These are phyloP conservation scores for Drosophila baimaii DNA, from an alignment of 1,140 invertebrate species.

Conservation along the genomic window DNA sequence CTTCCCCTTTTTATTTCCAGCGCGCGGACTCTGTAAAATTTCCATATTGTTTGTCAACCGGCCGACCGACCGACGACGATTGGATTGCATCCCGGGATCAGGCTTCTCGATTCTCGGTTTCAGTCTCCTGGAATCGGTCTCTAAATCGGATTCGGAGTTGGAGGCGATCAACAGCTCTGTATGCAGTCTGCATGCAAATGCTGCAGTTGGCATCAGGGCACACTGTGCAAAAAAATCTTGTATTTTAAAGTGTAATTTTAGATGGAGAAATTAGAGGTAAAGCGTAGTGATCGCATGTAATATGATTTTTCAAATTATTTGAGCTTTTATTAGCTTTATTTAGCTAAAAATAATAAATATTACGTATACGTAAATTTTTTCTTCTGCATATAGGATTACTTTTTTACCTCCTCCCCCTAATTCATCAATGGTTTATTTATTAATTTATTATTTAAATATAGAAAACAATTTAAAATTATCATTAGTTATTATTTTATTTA, in stretches of 20 bases:
- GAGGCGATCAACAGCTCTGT: conserved; percentile 53
- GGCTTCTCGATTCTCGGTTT: conserved; percentile 35
- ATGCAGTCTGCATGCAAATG: conserved; percentile 81
- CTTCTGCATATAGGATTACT: background rate
- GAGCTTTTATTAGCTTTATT: background rate
- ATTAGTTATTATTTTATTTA: too few species aligned
- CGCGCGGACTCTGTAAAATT: conserved; percentile 53
- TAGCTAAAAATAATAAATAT: background rate
- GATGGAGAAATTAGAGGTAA: background rate
- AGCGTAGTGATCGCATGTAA: background rate
- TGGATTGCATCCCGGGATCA: conserved; percentile 60
- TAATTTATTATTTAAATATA: background rate
- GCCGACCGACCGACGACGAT: conserved; percentile 11
- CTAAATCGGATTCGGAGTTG: conserved; percentile 41
- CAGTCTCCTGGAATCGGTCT: conserved; percentile 30
- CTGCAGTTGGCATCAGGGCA: conserved; percentile 4
- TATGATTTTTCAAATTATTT: background rate
- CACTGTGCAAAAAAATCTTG: conserved; percentile 8
- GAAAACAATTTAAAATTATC: too few species aligned
- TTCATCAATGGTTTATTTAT: background rate
- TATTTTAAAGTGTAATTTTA: background rate
- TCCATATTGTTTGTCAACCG: conserved; percentile 79
- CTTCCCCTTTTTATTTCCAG: conserved; percentile 45
- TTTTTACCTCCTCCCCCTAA: background rate
- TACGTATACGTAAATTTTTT: conserved; percentile 8